phyloP scores from a whole-genome alignment of 2,113 vertebrate species.

The Australoheros scitulus region DNA sequence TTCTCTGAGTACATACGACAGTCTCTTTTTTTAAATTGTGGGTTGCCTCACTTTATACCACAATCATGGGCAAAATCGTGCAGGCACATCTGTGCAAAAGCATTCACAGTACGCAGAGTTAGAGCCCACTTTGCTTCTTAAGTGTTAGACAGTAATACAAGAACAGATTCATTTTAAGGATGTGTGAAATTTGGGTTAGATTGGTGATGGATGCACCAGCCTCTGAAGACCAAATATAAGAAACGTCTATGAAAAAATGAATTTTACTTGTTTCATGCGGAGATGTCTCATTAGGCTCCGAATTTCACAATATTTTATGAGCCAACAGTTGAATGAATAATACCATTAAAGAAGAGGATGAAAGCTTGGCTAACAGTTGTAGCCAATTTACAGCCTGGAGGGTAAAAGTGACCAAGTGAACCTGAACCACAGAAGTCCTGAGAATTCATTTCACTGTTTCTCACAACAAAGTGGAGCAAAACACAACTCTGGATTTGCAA shows the following conservation, averaged over 20 bases:
- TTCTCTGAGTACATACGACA: too few relatives aligned
- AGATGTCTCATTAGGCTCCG: not conserved
- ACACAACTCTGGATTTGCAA: not conserved
- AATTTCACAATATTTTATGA: not conserved
- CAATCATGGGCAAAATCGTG: not conserved
- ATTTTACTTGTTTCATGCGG: not conserved
- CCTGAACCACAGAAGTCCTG: not conserved
- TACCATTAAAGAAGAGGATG: not conserved
- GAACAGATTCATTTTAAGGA: conserved; percentile 12
- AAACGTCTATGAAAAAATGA: not conserved
- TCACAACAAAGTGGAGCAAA: not conserved
- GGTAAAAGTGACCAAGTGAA: not conserved
- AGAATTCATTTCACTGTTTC: not conserved
- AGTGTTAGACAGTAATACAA: not conserved
- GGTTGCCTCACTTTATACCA: too few relatives aligned
- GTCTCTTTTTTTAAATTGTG: too few relatives aligned
- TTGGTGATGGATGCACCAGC: not conserved
- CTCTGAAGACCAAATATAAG: not conserved
- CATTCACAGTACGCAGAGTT: not conserved
- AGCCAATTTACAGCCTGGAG: not conserved
- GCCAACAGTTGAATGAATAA: not conserved
- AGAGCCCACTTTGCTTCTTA: not conserved
- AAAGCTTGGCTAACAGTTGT: not conserved
- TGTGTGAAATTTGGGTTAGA: conserved; percentile 2
- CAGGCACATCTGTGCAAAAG: not conserved